phyloP scores from a whole-genome alignment of 2,888 invertebrate genomes.

The Epinotia nisella region DNA sequence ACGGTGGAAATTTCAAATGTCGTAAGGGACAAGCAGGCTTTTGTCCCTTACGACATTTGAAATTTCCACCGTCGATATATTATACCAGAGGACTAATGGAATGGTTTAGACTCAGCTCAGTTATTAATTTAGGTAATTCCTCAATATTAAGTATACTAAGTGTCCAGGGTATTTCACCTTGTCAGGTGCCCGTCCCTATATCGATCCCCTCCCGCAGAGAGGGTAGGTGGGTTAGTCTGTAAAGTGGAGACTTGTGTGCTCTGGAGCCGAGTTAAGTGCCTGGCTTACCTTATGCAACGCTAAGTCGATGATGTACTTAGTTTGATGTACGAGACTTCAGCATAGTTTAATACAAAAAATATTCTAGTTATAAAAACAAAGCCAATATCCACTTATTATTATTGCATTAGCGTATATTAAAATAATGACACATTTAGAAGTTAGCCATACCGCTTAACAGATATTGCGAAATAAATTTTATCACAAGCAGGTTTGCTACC shows the following conservation, averaged over 20 bases:
- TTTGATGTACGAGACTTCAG: slow-evolving; percentile 21
- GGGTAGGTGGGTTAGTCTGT: slow-evolving; percentile 17
- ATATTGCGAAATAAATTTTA: too few relatives aligned
- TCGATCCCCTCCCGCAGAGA: neutral
- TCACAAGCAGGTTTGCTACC: too few relatives aligned
- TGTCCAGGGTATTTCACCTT: slow-evolving; percentile 4
- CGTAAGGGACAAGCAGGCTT: too few relatives aligned
- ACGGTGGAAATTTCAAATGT: too few relatives aligned
- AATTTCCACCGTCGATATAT: too few relatives aligned
- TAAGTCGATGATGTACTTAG: slow-evolving; percentile 29
- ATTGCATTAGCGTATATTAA: too few relatives aligned
- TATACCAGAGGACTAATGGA: neutral
- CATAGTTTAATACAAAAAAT: slow-evolving; percentile 7
- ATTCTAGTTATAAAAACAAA: neutral
- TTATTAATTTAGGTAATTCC: neutral
- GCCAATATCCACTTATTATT: too few relatives aligned
- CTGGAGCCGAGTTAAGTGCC: slow-evolving; percentile 34
- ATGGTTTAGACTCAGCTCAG: neutral
- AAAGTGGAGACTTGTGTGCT: slow-evolving; percentile 30
- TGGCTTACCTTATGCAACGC: slow-evolving; percentile 36
- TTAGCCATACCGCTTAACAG: too few relatives aligned
- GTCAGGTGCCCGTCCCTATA: slow-evolving; percentile 22
- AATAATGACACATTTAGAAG: too few relatives aligned
- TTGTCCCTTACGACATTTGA: too few relatives aligned
- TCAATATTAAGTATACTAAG: neutral